Conservation (phyloP, 2,797 vertebrate genomes). For the Scolopax rusticola region DNA sequence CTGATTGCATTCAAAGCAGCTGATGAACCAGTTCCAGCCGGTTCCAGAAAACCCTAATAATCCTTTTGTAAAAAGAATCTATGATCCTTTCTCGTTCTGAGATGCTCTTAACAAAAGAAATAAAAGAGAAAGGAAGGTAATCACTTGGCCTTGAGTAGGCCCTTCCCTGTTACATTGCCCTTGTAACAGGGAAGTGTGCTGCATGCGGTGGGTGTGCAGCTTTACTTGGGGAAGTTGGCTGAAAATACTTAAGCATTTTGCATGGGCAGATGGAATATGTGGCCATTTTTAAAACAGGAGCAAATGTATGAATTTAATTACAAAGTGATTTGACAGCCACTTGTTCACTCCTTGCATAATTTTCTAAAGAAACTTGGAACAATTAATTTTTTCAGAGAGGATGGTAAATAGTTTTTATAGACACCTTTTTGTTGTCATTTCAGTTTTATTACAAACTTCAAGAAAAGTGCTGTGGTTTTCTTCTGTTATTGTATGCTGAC, state of each 20-base stretch:
- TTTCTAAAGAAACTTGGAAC: constrained; percentile 42
- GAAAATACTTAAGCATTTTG: constrained; percentile 72
- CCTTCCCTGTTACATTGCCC: too few relatives aligned
- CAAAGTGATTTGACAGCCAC: constrained; percentile 73
- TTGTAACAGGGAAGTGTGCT: background rate
- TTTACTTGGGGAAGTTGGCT: constrained; percentile 69
- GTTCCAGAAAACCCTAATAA: background rate
- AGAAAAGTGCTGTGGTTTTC: background rate
- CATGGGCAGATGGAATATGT: constrained; percentile 77
- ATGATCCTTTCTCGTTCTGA: background rate
- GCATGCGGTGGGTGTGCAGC: background rate
- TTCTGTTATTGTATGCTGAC: background rate
- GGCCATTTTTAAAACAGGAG: constrained; percentile 78
- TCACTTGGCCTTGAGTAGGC: background rate
- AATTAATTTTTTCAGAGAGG: constrained; percentile 11
- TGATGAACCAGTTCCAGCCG: background rate
- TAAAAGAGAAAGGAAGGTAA: background rate
- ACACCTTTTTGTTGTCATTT: background rate
- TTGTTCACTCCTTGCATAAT: constrained; percentile 68
- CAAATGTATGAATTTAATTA: constrained; percentile 81
- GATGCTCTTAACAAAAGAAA: background rate
- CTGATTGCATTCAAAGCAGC: background rate
- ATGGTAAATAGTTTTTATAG: background rate
- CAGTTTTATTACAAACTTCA: background rate
- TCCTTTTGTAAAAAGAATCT: background rate